Evolutionary conservation across 2,888 invertebrate species (phyloP).

Genomic region (Polymixis lichenea): DNA sequence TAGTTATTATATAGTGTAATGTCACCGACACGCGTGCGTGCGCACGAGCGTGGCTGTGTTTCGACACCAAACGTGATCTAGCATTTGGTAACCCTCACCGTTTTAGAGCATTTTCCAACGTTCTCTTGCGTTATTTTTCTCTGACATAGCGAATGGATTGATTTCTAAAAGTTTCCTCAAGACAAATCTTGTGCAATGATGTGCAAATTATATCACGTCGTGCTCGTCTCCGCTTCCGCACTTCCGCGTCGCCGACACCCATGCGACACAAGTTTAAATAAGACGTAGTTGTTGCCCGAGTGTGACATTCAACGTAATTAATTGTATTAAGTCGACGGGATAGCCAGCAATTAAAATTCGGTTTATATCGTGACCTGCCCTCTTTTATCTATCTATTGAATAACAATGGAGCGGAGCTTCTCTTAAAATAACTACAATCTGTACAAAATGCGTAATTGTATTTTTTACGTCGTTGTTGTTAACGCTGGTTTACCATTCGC

Average conservation of each 20-base stretch:
- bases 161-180: constrained; percentile 68
- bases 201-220: constrained; percentile 74
- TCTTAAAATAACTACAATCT: constrained; percentile 35
- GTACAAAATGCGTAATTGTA: constrained; percentile 35
- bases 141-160: constrained; percentile 61
- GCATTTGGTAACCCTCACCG: constrained; percentile 70
- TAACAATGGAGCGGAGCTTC: constrained; percentile 31
- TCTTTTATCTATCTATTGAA: constrained; percentile 51
- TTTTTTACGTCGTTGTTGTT: constrained; percentile 10
- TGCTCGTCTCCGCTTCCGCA: constrained; percentile 56
- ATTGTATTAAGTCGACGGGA: constrained; percentile 10
- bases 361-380: constrained; percentile 40
- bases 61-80: constrained; percentile 76
- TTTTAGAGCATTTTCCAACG: constrained; percentile 61
- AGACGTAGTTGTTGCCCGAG: constrained; percentile 16
- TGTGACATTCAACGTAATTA: constrained; percentile 25
- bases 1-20: constrained; percentile 62
- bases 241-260: constrained; percentile 36
- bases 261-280: constrained; percentile 23
- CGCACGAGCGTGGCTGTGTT: constrained; percentile 69
- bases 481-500: constrained; percentile 9
- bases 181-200: constrained; percentile 68
- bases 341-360: constrained; percentile 37
- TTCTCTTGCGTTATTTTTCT: constrained; percentile 61
- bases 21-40: constrained; percentile 59